Conservation (phyloP, 2,797 vertebrate genomes). For the Momotus momota region DNA sequence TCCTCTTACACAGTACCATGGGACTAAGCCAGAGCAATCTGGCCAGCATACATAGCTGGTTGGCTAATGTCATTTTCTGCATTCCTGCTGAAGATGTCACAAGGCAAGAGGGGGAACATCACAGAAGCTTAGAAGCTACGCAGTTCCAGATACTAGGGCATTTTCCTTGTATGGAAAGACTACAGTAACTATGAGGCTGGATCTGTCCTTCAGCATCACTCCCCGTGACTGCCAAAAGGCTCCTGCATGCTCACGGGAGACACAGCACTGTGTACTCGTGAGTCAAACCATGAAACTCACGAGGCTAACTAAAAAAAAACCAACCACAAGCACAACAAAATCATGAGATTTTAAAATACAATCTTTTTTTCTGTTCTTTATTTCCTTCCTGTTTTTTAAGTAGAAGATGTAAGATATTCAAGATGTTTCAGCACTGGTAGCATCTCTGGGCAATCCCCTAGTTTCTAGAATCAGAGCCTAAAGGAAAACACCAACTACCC, state of each 20-base stretch:
- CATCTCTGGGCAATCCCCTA: background rate
- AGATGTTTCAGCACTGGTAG: background rate
- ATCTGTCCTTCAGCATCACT: background rate
- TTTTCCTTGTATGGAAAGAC: background rate
- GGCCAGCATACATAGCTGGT: fast-evolving
- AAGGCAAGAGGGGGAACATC: background rate
- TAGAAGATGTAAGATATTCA: background rate
- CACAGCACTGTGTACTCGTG: background rate
- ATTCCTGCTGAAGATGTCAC: background rate
- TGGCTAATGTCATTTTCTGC: background rate
- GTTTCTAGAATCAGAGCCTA: background rate
- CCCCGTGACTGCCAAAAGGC: background rate
- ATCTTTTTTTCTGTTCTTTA: background rate
- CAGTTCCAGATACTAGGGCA: background rate
- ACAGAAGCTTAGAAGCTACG: background rate
- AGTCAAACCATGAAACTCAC: background rate
- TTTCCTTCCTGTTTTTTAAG: background rate
- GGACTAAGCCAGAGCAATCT: background rate
- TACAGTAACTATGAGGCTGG: background rate
- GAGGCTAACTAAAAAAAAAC: background rate
- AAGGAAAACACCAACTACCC: background rate
- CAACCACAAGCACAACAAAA: background rate
- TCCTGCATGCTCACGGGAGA: background rate
- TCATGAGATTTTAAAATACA: background rate
- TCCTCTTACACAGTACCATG: background rate